Evolutionary conservation across 1,140 invertebrate genomes (phyloP), one percentile per base, ranked within the genome.

Genomic region (Tachypleus tridentatus): DNA sequence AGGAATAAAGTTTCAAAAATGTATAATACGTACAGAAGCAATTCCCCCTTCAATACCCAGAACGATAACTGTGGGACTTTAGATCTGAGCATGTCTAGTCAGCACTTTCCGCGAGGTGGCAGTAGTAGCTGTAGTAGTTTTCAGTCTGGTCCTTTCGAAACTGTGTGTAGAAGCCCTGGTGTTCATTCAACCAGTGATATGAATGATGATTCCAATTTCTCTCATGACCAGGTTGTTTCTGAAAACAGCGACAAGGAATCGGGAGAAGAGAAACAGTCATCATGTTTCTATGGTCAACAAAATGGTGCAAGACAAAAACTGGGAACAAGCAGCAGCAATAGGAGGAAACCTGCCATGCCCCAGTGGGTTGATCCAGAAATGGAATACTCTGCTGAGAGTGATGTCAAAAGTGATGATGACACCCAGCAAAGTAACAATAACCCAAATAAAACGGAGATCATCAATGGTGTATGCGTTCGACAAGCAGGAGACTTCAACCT

Each of bases 311-410:
- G 29, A 29, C 29, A 29, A 29, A 29, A 29, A 29, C 29, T 29
- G 0, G 29, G 29, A 29, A 29, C 29, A 29, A 29, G 29, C 4
- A 68, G 67, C 54, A 80, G 75, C 71, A 79, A 77, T 58, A 77
- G 93, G 64, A 81, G 94, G 64, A 98, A 97, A 79, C 90, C 93
- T 1, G 91, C 91, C 0, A 91, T 93, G 52, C 95, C 95, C 0
- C 93, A 97, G 77, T 97, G 94, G 91, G 92, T 97, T 0, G 96
- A 95, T 76, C 93, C 91, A 3, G 91, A 93, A 62, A 89, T 89
- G 84, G 88, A 92, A 74, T 85, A 90, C 68, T 73, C 72, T 49
- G 67, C 69, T 57, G 75, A 75, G 5, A 71, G 63, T 51, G 68
- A 70, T 8, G 72, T 69, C 57, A 64, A 70, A n/a, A 50, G 53